Percentiles rank a stretch among this genome's conserved stretches.
These are phyloP conservation scores for Pardalotus punctatus DNA, from an alignment of 2,113 vertebrate species.

Conservation along the genomic window DNA sequence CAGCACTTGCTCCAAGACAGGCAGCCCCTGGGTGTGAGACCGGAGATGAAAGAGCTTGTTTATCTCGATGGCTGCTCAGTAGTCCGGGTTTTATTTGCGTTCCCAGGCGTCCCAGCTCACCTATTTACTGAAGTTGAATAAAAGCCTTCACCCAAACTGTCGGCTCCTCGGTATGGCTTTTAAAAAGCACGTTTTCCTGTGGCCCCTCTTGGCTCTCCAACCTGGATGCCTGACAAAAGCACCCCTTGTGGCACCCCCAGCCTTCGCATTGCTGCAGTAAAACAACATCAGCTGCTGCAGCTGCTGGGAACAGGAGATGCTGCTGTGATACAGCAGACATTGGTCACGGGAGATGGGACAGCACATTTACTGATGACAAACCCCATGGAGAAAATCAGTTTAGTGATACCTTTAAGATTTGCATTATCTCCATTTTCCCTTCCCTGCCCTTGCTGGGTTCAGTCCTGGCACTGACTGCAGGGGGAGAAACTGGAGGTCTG, in stretches of 20 bases:
- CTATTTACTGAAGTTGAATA: neutral
- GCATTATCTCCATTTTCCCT: neutral
- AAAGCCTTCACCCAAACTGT: neutral
- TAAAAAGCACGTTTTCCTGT: neutral
- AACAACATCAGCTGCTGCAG: neutral
- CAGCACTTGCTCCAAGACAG: neutral
- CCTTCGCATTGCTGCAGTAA: rapidly evolving
- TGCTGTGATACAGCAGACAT: rapidly evolving
- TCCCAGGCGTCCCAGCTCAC: neutral
- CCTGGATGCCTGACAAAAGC: neutral
- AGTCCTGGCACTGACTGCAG: neutral
- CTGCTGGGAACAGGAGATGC: neutral
- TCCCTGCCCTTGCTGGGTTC: neutral
- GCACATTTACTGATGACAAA: neutral
- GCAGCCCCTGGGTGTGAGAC: neutral
- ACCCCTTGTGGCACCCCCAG: neutral
- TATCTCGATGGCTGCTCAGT: neutral
- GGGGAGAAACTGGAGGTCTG: neutral
- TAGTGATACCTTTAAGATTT: neutral
- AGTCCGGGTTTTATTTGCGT: neutral
- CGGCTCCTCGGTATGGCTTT: rapidly evolving
- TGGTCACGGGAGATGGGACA: neutral
- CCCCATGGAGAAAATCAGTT: rapidly evolving
- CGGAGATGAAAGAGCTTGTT: constrained; percentile 3
- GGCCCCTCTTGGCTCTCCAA: neutral